A percentile compares a stretch with the other conserved stretches of the same genome.
Evolutionary conservation across 2,797 vertebrate species (phyloP).

Genomic region (Enteromius thamalakanensis): DNA sequence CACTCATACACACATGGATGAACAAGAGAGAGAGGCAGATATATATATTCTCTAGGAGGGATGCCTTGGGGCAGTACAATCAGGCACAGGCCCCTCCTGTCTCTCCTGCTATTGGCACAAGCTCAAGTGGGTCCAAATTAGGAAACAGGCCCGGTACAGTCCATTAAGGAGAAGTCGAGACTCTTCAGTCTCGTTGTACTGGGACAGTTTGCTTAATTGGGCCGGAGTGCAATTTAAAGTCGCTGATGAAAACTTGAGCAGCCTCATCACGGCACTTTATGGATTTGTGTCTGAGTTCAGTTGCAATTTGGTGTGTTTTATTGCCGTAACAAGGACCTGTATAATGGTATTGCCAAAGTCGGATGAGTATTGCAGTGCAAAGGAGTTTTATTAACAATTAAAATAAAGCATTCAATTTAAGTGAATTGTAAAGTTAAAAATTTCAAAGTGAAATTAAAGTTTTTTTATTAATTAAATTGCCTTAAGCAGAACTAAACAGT

Average conservation of each 20-base stretch:
- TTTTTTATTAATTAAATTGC: neutral
- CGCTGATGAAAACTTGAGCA: conserved; percentile 42
- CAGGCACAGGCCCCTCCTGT: conserved; percentile 67
- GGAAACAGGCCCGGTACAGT: conserved; percentile 31
- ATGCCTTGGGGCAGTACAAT: conserved; percentile 86
- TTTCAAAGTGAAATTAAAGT: no score
- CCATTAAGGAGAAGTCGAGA: conserved; percentile 63
- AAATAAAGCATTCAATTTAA: neutral
- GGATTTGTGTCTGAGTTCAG: neutral
- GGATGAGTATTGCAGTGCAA: neutral
- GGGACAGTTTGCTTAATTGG: conserved; percentile 61
- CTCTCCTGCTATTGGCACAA: conserved; percentile 42
- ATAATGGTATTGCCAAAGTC: neutral
- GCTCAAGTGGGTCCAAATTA: conserved; percentile 37
- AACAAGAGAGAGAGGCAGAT: conserved; percentile 71
- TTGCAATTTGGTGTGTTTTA: neutral
- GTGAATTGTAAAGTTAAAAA: no score
- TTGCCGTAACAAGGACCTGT: neutral
- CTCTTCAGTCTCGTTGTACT: conserved; percentile 64
- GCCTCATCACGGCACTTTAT: neutral
- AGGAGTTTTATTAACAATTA: neutral
- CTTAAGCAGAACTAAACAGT: neutral
- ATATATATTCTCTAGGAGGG: conserved; percentile 93
- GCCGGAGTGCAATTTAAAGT: conserved; percentile 43
- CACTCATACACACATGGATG: conserved; percentile 28